Percentiles rank a stretch among this genome's conserved stretches.
Conservation (phyloP, 53 echinoderm and acorn worm genomes). For the Holothuria leucospilota region DNA sequence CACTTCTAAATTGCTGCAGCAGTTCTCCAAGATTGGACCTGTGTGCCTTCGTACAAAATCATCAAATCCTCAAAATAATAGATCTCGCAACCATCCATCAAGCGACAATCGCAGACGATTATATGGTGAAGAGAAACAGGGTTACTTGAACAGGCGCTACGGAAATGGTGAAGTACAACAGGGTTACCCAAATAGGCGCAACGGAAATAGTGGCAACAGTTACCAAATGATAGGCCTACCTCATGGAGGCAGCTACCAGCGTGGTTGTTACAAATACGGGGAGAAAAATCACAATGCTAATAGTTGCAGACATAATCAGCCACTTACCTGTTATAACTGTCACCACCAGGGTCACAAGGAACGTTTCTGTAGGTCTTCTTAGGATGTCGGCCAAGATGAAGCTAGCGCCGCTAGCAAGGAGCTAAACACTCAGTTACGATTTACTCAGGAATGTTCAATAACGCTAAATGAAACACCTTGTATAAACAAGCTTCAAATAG, state of each 20-base stretch:
- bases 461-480: constrained; percentile 15
- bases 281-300: constrained; percentile 5
- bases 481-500: not conserved
- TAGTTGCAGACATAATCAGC: constrained; percentile 5
- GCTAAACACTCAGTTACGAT: not conserved
- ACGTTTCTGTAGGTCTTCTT: constrained; percentile 16
- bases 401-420: not conserved
- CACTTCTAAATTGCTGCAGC: constrained; percentile 12
- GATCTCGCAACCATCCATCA: not conserved
- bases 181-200: not conserved
- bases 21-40: constrained; percentile 15
- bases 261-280: constrained; percentile 16
- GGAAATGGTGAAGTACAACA: not conserved
- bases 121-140: not conserved
- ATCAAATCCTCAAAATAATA: not conserved
- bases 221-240: not conserved
- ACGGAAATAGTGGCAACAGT: not conserved
- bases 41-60: not conserved
- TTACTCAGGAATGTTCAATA: not conserved
- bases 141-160: not conserved
- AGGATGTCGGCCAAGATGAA: constrained; percentile 4
- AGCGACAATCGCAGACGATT: not conserved
- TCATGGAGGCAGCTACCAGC: not conserved
- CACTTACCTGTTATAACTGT: constrained; percentile 8
- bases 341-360: constrained; percentile 20